A percentile compares a stretch with the other conserved stretches of the same genome.
Conservation (phyloP, 2,888 invertebrate species). For the Scaptomyza caliginosa region DNA sequence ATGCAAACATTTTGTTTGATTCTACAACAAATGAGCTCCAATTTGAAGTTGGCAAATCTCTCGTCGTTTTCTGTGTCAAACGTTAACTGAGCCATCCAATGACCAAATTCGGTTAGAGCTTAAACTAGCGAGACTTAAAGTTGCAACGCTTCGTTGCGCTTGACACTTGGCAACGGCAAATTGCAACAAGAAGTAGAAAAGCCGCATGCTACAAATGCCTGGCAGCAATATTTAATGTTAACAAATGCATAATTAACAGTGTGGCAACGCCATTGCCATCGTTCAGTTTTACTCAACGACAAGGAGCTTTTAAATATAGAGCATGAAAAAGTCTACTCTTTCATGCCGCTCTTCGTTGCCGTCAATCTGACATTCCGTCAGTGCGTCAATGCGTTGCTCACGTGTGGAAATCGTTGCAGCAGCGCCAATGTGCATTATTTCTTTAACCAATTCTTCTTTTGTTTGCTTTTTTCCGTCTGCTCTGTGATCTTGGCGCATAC, state of each 20-base stretch:
- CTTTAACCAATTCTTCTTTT: conserved; percentile 30
- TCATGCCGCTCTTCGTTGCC: background rate
- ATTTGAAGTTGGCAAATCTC: conserved; percentile 65
- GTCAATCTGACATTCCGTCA: conserved; percentile 30
- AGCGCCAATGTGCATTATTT: conserved; percentile 70
- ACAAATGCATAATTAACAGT: background rate
- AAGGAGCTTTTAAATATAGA: background rate
- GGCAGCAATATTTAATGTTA: conserved; percentile 5
- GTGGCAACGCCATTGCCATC: background rate
- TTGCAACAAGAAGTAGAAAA: conserved; percentile 42
- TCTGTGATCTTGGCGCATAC: conserved; percentile 29
- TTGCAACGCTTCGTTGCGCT: conserved; percentile 69
- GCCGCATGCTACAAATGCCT: conserved; percentile 33
- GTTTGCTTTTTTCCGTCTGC: conserved; percentile 11
- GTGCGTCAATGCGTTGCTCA: conserved; percentile 54
- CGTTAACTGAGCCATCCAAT: conserved; percentile 48
- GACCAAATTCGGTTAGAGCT: conserved; percentile 36
- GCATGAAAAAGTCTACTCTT: background rate
- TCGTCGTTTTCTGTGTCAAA: conserved; percentile 62
- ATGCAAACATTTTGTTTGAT: conserved; percentile 58
- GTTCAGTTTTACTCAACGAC: background rate
- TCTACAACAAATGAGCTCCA: conserved; percentile 50
- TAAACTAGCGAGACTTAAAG: conserved; percentile 40
- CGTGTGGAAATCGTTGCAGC: conserved; percentile 68
- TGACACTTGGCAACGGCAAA: conserved; percentile 59